Evolutionary conservation across 2,888 invertebrate genomes (phyloP), one percentile per base, ranked within the genome.

Genomic region (Lycia hirtaria): DNA sequence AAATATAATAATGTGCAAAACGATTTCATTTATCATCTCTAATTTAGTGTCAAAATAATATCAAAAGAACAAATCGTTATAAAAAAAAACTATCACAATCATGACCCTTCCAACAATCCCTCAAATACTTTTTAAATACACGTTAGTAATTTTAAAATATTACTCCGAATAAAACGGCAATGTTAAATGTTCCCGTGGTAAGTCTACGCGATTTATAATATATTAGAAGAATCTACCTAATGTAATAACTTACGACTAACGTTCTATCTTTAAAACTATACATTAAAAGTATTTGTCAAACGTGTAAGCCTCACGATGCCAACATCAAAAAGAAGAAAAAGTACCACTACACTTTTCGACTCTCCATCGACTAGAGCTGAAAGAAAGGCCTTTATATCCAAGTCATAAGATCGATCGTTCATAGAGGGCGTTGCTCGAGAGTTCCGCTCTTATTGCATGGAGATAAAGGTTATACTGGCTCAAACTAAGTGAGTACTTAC

Each of bases 161-260:
- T 51, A 54, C 60, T 65, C 52, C 57, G 48, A 49, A 60, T 58
- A 38, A 66, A 70, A 65, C 61, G 71, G 72, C 69, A 73, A 67
- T 71, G 72, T 71, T 78, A 80, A 83, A 85, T 81, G 83, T 81
- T 83, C 76, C 80, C 75, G 66, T 72, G 75, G 67, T 75, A 63
- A 72, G 60, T 72, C 72, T 77, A 75, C 67, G 67, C 58, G 64
- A 68, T 67, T 68, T 68, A 64, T 73, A 77, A 65, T 74, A 78
- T 77, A 82, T 77, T 77, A 78, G 68, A 69, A 66, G 63, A 75
- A 75, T 77, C 71, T 77, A 76, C 70, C 62, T 62, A 73, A 45
- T 37, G 38, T 58, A 64, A 75, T 59, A 64, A 75, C 60, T 74
- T 76, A 78, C 78, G n/a, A 30, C 74, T 81, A 78, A 56, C 56